Evolutionary conservation across 1,140 invertebrate genomes (phyloP).

Genomic region (Mamestra configurata): DNA sequence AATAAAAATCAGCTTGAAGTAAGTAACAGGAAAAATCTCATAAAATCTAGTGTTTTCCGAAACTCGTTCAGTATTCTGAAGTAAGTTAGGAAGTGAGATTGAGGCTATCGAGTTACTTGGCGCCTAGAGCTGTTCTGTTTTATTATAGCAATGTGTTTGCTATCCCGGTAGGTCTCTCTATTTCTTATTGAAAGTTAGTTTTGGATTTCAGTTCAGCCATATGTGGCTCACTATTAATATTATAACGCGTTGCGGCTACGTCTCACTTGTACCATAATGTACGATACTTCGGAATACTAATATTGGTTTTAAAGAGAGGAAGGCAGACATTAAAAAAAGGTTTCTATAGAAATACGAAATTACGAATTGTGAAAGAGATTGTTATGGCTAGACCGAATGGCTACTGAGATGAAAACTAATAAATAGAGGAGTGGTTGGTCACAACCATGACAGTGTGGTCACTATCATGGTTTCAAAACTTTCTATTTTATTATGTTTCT

Average conservation of each 20-base stretch:
- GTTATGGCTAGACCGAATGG: too few species aligned
- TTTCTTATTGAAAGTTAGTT: background rate
- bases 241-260: background rate
- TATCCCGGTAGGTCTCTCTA: background rate
- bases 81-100: slow-evolving; percentile 6
- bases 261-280: background rate
- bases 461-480: too few species aligned
- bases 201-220: background rate
- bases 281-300: background rate
- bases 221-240: background rate
- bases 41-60: slow-evolving; percentile 23
- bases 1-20: background rate
- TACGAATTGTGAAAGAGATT: too few species aligned
- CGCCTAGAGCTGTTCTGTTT: background rate
- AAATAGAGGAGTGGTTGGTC: too few species aligned
- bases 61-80: background rate
- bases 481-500: too few species aligned
- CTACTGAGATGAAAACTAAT: too few species aligned
- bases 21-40: background rate
- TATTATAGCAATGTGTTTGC: background rate
- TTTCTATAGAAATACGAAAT: too few species aligned
- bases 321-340: too few species aligned
- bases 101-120: slow-evolving; percentile 9
- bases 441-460: too few species aligned
- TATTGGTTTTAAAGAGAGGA: too few species aligned